A percentile compares a stretch with the other conserved stretches of the same genome.
phyloP scores from a whole-genome alignment of 1,140 invertebrate genomes.

The Drosophila kikkawai region DNA sequence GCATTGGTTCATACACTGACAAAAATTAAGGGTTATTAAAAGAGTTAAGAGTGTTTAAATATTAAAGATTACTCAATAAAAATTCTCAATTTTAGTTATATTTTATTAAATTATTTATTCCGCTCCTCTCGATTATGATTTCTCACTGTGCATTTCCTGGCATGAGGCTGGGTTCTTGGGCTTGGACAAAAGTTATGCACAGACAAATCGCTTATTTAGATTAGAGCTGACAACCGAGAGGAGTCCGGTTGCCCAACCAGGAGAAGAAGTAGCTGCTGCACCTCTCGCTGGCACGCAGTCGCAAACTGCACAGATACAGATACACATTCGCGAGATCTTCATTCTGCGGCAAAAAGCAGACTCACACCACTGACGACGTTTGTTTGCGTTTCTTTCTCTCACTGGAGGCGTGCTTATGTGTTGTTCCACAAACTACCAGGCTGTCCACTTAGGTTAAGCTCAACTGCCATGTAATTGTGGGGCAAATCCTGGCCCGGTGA shows the following conservation, averaged over 20 bases:
- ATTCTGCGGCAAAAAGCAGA: not conserved
- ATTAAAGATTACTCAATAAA: no score
- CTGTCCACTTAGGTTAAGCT: conserved; percentile 69
- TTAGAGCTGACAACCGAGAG: conserved; percentile 64
- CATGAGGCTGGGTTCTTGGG: conserved; percentile 20
- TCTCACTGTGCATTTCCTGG: conserved; percentile 13
- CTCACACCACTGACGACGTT: conserved; percentile 6
- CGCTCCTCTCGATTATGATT: not conserved
- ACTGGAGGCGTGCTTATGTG: conserved; percentile 50
- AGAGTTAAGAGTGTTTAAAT: no score
- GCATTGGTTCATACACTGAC: conserved; percentile 13
- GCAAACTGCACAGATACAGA: conserved; percentile 23
- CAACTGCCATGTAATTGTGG: conserved; percentile 38
- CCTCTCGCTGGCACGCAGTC: conserved; percentile 29
- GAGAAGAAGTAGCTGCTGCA: conserved; percentile 1
- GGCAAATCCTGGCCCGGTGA: conserved; percentile 39
- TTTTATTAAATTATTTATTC: not conserved
- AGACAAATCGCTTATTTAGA: conserved; percentile 80
- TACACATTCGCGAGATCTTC: conserved; percentile 12
- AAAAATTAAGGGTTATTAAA: not conserved
- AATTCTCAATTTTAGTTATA: no score
- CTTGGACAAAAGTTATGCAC: conserved; percentile 61
- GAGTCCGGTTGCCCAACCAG: conserved; percentile 4
- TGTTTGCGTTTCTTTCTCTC: conserved; percentile 22
- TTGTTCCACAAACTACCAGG: conserved; percentile 66